A percentile compares a stretch with the other conserved stretches of the same genome.
phyloP scores from a whole-genome alignment of 1,140 invertebrate species.

The roundworm (Caenorhabditis elegans) region WBcel235 BX284602.5:8351001-8351500 shows the following conservation, averaged over 20 bases:
- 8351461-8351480: neutral
- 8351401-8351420: slow-evolving; percentile 20
- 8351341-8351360: slow-evolving; percentile 19
- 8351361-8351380: neutral
- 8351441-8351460: neutral
- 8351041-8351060: neutral
- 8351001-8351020: too few species aligned
- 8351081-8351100: neutral
- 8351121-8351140: neutral
- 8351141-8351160: neutral
- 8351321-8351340: slow-evolving; percentile 14
- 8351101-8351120: neutral
- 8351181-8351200: neutral
- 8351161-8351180: too few species aligned
- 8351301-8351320: slow-evolving; percentile 25
- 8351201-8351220: neutral
- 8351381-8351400: slow-evolving; percentile 16
- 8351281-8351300: slow-evolving; percentile 1
- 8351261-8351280: neutral
- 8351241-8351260: neutral
- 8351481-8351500: slow-evolving; percentile 40
- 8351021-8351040: neutral
- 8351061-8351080: neutral
- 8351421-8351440: neutral
- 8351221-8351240: slow-evolving; percentile 1